Conservation (phyloP, 1,140 invertebrate genomes). For the Brachionus asplanchnoidis region DNA sequence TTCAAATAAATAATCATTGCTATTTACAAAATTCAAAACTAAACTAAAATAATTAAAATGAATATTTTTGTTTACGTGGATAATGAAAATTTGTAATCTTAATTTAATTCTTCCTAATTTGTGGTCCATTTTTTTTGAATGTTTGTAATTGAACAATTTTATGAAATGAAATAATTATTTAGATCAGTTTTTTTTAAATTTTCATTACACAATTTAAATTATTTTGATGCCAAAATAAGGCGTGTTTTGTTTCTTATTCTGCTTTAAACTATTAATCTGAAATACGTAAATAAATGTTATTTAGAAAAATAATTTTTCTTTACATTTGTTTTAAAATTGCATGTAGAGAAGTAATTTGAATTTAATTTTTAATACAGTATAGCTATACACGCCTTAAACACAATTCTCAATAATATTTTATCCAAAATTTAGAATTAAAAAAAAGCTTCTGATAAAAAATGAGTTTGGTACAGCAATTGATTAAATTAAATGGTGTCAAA, state of each 20-base stretch:
- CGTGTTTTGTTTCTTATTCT: neutral
- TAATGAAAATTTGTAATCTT: too few relatives aligned
- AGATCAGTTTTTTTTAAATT: neutral
- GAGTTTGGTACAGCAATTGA: neutral
- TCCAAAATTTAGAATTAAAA: neutral
- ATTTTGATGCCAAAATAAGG: neutral
- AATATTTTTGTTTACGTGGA: too few relatives aligned
- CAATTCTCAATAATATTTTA: neutral
- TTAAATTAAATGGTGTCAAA: neutral
- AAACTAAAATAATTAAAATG: too few relatives aligned
- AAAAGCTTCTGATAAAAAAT: neutral
- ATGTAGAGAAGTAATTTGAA: neutral
- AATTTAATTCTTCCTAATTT: too few relatives aligned
- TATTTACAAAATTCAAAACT: too few relatives aligned
- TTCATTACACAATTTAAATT: neutral
- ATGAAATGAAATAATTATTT: neutral
- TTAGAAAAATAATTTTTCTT: neutral
- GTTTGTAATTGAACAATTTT: too few relatives aligned
- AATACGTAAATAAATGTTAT: neutral
- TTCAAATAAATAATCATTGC: too few relatives aligned
- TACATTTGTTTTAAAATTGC: neutral
- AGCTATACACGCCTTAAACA: neutral
- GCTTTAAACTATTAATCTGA: neutral
- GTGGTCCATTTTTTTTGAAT: too few relatives aligned
- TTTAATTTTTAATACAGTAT: neutral